Evolutionary conservation across 1,140 invertebrate species (phyloP).

Genomic region (Hetaerina americana): DNA sequence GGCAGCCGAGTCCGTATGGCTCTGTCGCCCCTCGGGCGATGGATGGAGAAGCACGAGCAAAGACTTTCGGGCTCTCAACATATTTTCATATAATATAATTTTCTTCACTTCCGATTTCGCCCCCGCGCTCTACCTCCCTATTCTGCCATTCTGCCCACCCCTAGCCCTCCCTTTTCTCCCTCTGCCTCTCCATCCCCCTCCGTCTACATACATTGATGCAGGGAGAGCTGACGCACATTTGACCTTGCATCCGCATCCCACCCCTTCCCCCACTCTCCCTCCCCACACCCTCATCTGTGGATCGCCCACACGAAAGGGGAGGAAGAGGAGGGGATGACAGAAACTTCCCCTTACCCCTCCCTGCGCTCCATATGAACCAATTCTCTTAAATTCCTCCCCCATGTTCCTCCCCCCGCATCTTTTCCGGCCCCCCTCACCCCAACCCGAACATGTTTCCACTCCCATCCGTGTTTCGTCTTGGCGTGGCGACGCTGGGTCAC

Average conservation of each 20-base stretch:
- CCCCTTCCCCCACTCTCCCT: too few relatives aligned
- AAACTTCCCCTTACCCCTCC: background rate
- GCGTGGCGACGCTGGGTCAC: background rate
- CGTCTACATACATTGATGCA: background rate
- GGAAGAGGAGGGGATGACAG: background rate
- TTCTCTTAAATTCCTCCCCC: background rate
- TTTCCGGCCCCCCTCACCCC: background rate
- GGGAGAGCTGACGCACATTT: background rate
- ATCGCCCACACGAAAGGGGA: background rate
- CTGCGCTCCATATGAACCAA: background rate
- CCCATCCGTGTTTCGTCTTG: background rate
- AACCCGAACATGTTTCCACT: background rate
- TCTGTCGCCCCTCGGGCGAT: too few relatives aligned
- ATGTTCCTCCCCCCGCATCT: background rate
- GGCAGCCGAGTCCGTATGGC: too few relatives aligned
- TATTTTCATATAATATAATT: too few relatives aligned
- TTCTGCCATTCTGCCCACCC: too few relatives aligned
- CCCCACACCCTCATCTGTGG: background rate
- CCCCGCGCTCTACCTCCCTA: background rate
- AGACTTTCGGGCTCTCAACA: too few relatives aligned
- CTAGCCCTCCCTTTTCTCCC: too few relatives aligned
- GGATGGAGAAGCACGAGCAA: too few relatives aligned
- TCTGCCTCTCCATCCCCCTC: background rate
- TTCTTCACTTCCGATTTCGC: background rate
- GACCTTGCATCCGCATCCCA: too few relatives aligned